phyloP scores from a whole-genome alignment of 2,888 invertebrate species.

The Dermolepida albohirtum region DNA sequence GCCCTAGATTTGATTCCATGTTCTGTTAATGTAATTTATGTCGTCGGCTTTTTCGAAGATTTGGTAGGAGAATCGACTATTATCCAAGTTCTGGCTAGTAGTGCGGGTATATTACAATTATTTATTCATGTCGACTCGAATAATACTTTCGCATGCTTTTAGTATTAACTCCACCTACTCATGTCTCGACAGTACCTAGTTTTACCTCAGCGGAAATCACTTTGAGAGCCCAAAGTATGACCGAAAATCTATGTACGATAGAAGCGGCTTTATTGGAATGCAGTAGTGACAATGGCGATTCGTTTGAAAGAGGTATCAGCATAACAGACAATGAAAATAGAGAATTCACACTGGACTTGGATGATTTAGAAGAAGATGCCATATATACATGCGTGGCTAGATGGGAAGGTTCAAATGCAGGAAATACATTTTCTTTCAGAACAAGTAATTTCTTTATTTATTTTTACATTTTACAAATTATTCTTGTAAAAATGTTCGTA shows the following conservation, averaged over 20 bases:
- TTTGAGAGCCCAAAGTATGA: slow-evolving; percentile 22
- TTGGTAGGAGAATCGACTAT: neutral
- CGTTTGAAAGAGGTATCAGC: neutral
- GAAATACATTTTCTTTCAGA: slow-evolving; percentile 35
- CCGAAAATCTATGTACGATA: slow-evolving; percentile 24
- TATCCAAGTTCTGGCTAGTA: neutral
- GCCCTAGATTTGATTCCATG: slow-evolving; percentile 27
- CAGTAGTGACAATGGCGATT: slow-evolving; percentile 3
- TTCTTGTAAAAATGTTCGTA: too few relatives aligned
- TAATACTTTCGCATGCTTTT: neutral
- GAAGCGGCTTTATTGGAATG: slow-evolving; percentile 23
- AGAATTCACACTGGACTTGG: slow-evolving; percentile 11
- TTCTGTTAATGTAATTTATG: slow-evolving; percentile 11
- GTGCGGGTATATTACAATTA: slow-evolving; percentile 10
- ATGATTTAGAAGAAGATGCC: slow-evolving; percentile 26
- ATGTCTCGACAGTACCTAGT: slow-evolving; percentile 13
- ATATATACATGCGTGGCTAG: slow-evolving; percentile 35
- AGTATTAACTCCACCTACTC: slow-evolving; percentile 21
- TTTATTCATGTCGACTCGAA: neutral
- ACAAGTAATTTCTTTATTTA: slow-evolving; percentile 27
- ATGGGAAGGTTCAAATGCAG: slow-evolving; percentile 19
- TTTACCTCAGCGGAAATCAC: slow-evolving; percentile 23
- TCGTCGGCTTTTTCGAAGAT: slow-evolving; percentile 5
- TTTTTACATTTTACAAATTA: too few relatives aligned
- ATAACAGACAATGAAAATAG: slow-evolving; percentile 17